These are phyloP conservation scores for Melanotaenia duboulayi DNA, from an alignment of 2,113 vertebrate species.

Conservation along the genomic window DNA sequence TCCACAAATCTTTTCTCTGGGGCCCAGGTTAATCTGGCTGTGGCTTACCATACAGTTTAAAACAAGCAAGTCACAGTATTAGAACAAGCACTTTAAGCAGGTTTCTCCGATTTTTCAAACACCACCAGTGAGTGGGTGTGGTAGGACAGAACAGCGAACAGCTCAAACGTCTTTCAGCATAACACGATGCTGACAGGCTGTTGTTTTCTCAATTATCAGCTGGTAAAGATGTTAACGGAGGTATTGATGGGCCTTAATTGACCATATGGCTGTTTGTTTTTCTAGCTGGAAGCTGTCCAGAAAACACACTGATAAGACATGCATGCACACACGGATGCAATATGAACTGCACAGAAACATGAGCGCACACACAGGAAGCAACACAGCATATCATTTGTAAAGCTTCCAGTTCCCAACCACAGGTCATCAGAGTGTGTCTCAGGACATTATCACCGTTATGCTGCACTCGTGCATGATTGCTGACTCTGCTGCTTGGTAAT, in stretches of 20 bases:
- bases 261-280: conserved; percentile 79
- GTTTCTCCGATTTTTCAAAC: conserved; percentile 10
- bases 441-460: conserved; percentile 48
- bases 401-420: conserved; percentile 41
- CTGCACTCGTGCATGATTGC: conserved; percentile 38
- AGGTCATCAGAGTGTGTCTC: conserved; percentile 53
- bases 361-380: conserved; percentile 12
- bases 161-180: conserved; percentile 43
- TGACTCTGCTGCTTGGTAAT: conserved; percentile 41
- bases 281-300: conserved; percentile 64
- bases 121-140: conserved; percentile 24
- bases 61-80: conserved; percentile 7
- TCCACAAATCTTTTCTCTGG: not conserved
- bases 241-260: conserved; percentile 81
- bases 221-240: conserved; percentile 68
- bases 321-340: conserved; percentile 6
- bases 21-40: not conserved
- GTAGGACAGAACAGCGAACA: conserved; percentile 1
- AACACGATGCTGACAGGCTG: conserved; percentile 62
- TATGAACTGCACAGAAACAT: conserved; percentile 17
- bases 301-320: conserved; percentile 30
- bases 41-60: not conserved
- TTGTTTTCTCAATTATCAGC: conserved; percentile 77
- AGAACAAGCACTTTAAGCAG: not conserved
- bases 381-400: conserved; percentile 38